These are phyloP conservation scores for Drosophila chauvacae DNA, from an alignment of 1,140 invertebrate genomes.

Conservation along the genomic window DNA sequence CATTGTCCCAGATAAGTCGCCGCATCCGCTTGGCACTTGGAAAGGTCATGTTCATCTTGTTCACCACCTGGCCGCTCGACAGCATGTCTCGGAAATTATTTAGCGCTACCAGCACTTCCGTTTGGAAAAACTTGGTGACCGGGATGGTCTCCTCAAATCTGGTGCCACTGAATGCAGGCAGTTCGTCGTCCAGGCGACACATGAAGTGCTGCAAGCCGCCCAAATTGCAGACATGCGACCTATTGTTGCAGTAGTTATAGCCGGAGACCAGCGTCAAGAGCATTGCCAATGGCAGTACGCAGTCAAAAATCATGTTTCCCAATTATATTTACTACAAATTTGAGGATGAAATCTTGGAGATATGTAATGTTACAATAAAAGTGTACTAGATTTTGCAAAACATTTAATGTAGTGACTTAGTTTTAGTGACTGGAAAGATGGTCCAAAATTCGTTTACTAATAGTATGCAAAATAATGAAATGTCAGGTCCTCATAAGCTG, in stretches of 20 bases:
- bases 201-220: conserved; percentile 41
- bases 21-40: conserved; percentile 60
- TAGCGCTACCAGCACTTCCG: background rate
- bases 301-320: background rate
- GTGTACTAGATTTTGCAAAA: background rate
- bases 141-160: conserved; percentile 27
- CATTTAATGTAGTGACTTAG: too few species aligned
- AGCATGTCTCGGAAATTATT: conserved; percentile 39
- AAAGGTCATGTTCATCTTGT: conserved; percentile 11
- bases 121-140: conserved; percentile 6
- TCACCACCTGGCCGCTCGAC: conserved; percentile 29
- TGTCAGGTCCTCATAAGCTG: background rate
- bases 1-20: conserved; percentile 61
- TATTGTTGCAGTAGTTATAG: conserved; percentile 65
- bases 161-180: conserved; percentile 4
- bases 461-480: background rate
- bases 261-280: conserved; percentile 2
- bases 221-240: conserved; percentile 23
- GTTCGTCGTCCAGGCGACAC: conserved; percentile 25
- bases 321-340: background rate
- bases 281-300: background rate
- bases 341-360: background rate
- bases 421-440: background rate
- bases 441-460: background rate
- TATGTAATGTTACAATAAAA: conserved; percentile 1